These are phyloP conservation scores for Geotrupes spiniger DNA, from an alignment of 2,888 invertebrate species.

Conservation along the genomic window DNA sequence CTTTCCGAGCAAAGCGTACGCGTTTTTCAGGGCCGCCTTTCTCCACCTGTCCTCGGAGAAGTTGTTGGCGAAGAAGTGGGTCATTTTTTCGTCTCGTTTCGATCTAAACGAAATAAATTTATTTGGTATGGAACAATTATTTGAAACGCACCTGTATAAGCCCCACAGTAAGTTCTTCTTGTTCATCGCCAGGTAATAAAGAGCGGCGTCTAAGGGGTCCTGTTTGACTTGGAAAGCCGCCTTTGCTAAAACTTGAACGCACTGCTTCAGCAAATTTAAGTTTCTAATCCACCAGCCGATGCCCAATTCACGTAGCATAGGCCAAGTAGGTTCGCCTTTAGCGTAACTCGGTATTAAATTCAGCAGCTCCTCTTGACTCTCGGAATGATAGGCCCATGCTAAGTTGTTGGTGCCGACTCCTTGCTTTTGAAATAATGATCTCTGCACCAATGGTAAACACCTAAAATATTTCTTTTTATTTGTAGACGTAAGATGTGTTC, in stretches of 20 bases:
- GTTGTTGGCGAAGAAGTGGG: conserved; percentile 91
- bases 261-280: conserved; percentile 73
- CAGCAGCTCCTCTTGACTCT: conserved; percentile 92
- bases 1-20: conserved; percentile 89
- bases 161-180: conserved; percentile 97
- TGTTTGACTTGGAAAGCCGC: conserved; percentile 87
- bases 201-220: conserved; percentile 95
- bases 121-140: neutral
- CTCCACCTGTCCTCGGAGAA: conserved; percentile 93
- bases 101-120: conserved; percentile 54
- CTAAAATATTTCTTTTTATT: too few species aligned
- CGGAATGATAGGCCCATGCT: conserved; percentile 99
- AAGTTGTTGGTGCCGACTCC: conserved; percentile 88
- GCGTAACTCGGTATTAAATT: conserved; percentile 84
- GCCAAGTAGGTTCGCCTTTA: conserved; percentile 86
- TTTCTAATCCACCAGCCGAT: conserved; percentile 97
- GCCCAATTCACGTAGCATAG: conserved; percentile 81
- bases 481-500: too few species aligned
- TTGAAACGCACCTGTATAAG: conserved; percentile 59
- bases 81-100: conserved; percentile 87
- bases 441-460: conserved; percentile 87
- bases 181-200: conserved; percentile 97
- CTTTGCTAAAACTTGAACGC: conserved; percentile 92
- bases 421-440: conserved; percentile 79
- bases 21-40: conserved; percentile 96